Percentiles rank a stretch among this genome's conserved stretches.
Evolutionary conservation across 2,113 vertebrate species (phyloP).

Genomic region (Pachypanchax playfairii): DNA sequence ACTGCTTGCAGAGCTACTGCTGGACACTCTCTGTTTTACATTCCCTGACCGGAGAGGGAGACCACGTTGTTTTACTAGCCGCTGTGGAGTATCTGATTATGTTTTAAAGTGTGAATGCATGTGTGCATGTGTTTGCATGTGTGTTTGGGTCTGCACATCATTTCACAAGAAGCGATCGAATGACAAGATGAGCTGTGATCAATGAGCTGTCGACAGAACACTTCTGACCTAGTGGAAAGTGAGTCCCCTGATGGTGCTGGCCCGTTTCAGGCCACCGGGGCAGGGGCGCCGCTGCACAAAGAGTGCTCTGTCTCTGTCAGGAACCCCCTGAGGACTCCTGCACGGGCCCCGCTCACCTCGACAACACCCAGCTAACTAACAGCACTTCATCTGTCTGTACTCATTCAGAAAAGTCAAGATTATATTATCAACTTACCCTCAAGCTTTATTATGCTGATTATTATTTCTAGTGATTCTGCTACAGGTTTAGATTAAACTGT

Average conservation of each 20-base stretch:
- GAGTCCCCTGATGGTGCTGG: conserved; percentile 72
- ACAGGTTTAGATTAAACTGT: conserved; percentile 12
- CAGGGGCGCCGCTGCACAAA: conserved; percentile 73
- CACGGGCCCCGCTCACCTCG: conserved; percentile 67
- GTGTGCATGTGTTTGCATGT: conserved; percentile 5
- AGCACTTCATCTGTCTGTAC: conserved; percentile 70
- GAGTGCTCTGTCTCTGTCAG: conserved; percentile 77
- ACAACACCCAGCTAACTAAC: conserved; percentile 65
- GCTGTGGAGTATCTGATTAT: conserved; percentile 62
- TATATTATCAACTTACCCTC: conserved; percentile 42
- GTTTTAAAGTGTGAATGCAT: conserved; percentile 57
- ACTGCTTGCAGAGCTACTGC: conserved; percentile 57
- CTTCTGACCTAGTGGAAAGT: conserved; percentile 82
- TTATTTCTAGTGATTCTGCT: conserved; percentile 38
- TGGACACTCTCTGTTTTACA: conserved; percentile 57
- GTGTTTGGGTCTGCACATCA: conserved; percentile 49
- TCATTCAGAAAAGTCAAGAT: conserved; percentile 53
- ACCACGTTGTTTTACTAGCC: conserved; percentile 66
- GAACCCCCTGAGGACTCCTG: conserved; percentile 60
- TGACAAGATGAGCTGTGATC: conserved; percentile 85
- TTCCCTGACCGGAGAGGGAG: conserved; percentile 47
- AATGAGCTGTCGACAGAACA: conserved; percentile 85
- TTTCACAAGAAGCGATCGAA: conserved; percentile 64
- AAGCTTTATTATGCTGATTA: conserved; percentile 35
- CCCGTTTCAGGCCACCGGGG: conserved; percentile 74